These are phyloP conservation scores for Zophobas morio DNA, from an alignment of 1,140 invertebrate genomes.

Conservation along the genomic window DNA sequence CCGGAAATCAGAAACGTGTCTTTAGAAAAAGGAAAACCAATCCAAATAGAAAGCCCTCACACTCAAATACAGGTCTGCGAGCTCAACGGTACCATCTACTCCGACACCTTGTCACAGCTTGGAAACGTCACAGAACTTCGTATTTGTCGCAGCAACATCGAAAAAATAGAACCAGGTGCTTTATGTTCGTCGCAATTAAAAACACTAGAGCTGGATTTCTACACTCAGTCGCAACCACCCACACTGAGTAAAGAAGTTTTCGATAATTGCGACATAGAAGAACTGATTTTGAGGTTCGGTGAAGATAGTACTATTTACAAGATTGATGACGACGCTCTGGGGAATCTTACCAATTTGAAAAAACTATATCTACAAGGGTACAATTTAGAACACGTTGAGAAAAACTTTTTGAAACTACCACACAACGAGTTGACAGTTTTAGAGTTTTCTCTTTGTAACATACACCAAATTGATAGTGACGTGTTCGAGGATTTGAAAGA, in stretches of 20 bases:
- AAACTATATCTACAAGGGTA: not conserved
- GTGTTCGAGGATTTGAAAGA: not conserved
- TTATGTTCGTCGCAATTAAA: not conserved
- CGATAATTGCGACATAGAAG: not conserved
- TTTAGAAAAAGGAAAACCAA: not conserved
- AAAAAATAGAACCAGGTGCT: not conserved
- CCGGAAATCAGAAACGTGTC: not conserved
- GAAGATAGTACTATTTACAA: not conserved
- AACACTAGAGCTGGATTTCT: not conserved
- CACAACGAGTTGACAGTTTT: not conserved
- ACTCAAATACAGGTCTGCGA: not conserved
- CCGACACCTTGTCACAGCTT: conserved; percentile 1
- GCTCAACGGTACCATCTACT: not conserved
- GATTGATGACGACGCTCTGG: not conserved
- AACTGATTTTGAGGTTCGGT: not conserved
- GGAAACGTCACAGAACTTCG: not conserved
- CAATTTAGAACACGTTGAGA: not conserved
- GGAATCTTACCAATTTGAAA: not conserved
- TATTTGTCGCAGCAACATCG: not conserved
- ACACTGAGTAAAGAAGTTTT: not conserved
- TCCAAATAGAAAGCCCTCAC: not conserved
- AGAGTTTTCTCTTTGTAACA: not conserved
- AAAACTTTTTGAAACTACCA: not conserved
- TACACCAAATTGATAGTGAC: not conserved
- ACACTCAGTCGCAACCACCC: not conserved